Evolutionary conservation across 2,113 vertebrate species (phyloP).

Genomic region (Gymnorhina tibicen): DNA sequence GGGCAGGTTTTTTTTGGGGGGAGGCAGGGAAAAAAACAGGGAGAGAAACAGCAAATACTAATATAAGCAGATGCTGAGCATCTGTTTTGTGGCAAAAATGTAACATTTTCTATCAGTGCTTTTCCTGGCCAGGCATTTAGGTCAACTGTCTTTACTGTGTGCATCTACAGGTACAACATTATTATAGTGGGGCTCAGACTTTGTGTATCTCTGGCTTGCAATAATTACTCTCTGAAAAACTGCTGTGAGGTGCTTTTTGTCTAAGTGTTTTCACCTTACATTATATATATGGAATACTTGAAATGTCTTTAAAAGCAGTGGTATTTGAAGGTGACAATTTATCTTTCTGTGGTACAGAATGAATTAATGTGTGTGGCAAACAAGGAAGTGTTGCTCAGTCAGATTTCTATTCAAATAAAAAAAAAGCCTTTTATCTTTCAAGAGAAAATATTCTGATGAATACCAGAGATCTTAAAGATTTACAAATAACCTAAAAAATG

Average conservation of each 20-base stretch:
- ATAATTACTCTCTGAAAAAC: not conserved
- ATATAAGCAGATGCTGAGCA: not conserved
- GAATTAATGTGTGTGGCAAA: not conserved
- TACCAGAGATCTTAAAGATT: not conserved
- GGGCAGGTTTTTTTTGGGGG: not conserved
- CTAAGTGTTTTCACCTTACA: not conserved
- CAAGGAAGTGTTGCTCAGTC: not conserved
- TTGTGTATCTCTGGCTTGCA: not conserved
- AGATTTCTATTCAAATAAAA: not conserved
- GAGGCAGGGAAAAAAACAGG: not conserved
- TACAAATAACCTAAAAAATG: not conserved
- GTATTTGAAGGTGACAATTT: not conserved
- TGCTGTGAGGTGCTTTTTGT: not conserved
- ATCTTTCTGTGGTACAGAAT: not conserved
- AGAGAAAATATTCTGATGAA: not conserved
- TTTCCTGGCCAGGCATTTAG: not conserved
- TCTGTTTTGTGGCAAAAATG: not conserved
- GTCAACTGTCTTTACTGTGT: not conserved
- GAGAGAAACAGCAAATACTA: not conserved
- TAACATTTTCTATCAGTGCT: not conserved
- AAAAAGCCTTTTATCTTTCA: not conserved
- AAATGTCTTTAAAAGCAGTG: not conserved
- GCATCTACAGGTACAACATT: not conserved
- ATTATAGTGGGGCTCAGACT: not conserved
- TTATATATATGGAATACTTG: not conserved